These are phyloP conservation scores for Orientallactaga sibirica DNA, from an alignment of 2,797 vertebrate genomes.

Conservation along the genomic window DNA sequence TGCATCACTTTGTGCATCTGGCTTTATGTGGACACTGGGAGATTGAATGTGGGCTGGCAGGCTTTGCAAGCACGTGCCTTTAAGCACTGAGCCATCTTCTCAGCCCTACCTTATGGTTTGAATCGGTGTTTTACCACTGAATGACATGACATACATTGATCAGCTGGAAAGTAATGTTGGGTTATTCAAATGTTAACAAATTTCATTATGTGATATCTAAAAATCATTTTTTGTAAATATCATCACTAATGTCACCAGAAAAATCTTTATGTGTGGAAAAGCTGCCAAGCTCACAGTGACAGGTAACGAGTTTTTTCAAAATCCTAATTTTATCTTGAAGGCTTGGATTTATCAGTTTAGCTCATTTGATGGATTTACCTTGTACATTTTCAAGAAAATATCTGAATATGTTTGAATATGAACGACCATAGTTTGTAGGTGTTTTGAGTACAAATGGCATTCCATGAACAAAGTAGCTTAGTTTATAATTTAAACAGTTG, in stretches of 20 bases:
- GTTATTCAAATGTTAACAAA: background rate
- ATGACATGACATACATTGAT: background rate
- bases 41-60: too few relatives aligned
- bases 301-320: background rate
- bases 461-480: background rate
- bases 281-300: background rate
- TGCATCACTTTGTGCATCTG: too few relatives aligned
- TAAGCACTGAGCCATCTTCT: too few relatives aligned
- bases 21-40: too few relatives aligned
- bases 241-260: background rate
- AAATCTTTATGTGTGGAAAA: background rate
- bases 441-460: background rate
- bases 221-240: conserved; percentile 18
- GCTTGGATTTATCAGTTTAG: background rate
- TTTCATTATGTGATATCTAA: background rate
- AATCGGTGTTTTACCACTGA: background rate
- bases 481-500: background rate
- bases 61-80: too few relatives aligned
- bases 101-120: background rate
- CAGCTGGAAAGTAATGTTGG: conserved; percentile 14
- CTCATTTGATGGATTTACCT: background rate
- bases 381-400: background rate
- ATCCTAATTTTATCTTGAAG: conserved; percentile 14
- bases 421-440: background rate
- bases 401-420: background rate